These are phyloP conservation scores for Apodemia hepburni DNA, from an alignment of 2,888 invertebrate species.

Conservation along the genomic window DNA sequence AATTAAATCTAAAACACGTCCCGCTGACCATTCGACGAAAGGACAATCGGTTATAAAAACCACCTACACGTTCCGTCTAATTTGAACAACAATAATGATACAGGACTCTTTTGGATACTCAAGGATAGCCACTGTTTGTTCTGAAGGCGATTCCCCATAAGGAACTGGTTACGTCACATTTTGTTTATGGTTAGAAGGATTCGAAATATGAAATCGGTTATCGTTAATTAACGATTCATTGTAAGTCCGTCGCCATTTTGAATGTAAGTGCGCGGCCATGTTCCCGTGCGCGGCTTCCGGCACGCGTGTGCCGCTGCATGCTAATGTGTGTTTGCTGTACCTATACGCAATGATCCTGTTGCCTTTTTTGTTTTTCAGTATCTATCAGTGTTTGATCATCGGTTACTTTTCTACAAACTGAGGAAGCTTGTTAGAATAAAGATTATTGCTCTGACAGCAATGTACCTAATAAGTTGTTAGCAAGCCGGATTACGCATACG, in stretches of 20 bases:
- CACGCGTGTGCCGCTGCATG: slow-evolving; percentile 69
- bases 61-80: slow-evolving; percentile 43
- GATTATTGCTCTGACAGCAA: too few relatives aligned
- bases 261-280: slow-evolving; percentile 66
- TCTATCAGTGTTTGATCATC: neutral
- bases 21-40: slow-evolving; percentile 38
- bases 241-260: slow-evolving; percentile 67
- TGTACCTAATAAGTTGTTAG: too few relatives aligned
- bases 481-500: too few relatives aligned
- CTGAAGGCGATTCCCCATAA: slow-evolving; percentile 49
- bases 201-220: slow-evolving; percentile 74
- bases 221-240: slow-evolving; percentile 74
- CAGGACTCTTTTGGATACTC: slow-evolving; percentile 50
- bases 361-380: slow-evolving; percentile 13
- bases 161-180: slow-evolving; percentile 69
- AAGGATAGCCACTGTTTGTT: slow-evolving; percentile 60
- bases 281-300: slow-evolving; percentile 73
- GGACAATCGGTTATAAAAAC: slow-evolving; percentile 58
- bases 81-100: slow-evolving; percentile 42
- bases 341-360: slow-evolving; percentile 32
- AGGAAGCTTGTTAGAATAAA: neutral
- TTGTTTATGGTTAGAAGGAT: slow-evolving; percentile 55
- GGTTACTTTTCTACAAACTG: neutral
- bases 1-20: slow-evolving; percentile 1
- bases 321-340: slow-evolving; percentile 64